A percentile compares a stretch with the other conserved stretches of the same genome.
phyloP scores from a whole-genome alignment of 2,113 vertebrate genomes.

The Cavia aperea region DNA sequence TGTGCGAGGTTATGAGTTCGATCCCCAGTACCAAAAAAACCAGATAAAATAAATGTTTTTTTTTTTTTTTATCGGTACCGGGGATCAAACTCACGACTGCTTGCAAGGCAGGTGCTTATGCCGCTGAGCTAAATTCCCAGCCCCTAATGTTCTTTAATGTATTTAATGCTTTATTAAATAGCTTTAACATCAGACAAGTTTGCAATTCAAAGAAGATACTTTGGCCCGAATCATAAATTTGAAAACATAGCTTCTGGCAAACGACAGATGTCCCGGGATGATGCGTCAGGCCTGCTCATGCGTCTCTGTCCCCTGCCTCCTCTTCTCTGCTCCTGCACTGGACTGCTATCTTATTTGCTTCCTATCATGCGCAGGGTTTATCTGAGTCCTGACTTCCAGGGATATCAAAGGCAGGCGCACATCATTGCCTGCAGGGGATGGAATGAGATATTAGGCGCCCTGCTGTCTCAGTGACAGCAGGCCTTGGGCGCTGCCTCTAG shows the following conservation, averaged over 20 bases:
- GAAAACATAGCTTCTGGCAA: neutral
- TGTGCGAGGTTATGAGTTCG: too few relatives aligned
- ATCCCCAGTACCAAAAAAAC: too few relatives aligned
- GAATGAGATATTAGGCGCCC: neutral
- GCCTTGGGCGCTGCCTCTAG: neutral
- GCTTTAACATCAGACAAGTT: neutral
- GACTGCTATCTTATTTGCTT: slow-evolving; percentile 44
- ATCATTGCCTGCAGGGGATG: neutral
- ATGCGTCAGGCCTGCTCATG: neutral
- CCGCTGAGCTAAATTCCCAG: too few relatives aligned
- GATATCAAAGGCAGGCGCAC: slow-evolving; percentile 11
- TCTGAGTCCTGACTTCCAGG: slow-evolving; percentile 24
- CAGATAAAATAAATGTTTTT: too few relatives aligned
- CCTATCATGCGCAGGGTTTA: slow-evolving; percentile 21
- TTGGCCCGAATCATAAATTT: slow-evolving; percentile 7
- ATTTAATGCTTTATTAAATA: neutral
- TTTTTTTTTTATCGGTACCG: too few relatives aligned
- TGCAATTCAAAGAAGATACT: slow-evolving; percentile 30
- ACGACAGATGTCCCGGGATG: fast-evolving
- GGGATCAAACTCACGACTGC: too few relatives aligned
- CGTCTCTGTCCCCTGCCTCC: neutral
- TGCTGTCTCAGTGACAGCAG: slow-evolving; percentile 6
- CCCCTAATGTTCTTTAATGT: neutral
- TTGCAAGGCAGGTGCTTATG: too few relatives aligned
- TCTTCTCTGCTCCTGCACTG: slow-evolving; percentile 1